Evolutionary conservation across 2,888 invertebrate species (phyloP).

Genomic region (Eudemis profundana): DNA sequence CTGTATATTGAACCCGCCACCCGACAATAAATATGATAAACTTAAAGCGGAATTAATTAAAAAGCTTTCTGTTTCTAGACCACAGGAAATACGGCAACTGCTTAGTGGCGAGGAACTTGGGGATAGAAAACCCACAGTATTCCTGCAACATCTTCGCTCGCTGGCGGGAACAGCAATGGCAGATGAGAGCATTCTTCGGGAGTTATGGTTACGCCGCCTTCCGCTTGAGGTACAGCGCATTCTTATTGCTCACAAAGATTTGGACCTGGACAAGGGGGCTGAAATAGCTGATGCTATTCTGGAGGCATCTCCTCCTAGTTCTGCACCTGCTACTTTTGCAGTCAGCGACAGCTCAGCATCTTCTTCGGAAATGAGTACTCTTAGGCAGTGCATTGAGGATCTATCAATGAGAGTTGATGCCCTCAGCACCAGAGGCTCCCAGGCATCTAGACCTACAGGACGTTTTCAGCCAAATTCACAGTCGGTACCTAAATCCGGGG

Average conservation of each 20-base stretch:
- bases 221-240: constrained; percentile 37
- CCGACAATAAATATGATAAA: constrained; percentile 25
- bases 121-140: constrained; percentile 40
- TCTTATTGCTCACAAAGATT: constrained; percentile 40
- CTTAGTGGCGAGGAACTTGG: constrained; percentile 40
- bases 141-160: constrained; percentile 39
- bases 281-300: constrained; percentile 11
- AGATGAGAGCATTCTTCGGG: constrained; percentile 29
- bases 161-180: constrained; percentile 28
- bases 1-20: constrained; percentile 38
- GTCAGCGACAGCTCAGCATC: background rate
- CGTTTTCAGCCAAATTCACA: background rate
- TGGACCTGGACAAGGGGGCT: constrained; percentile 7
- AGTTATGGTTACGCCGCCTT: constrained; percentile 32
- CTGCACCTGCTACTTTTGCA: background rate
- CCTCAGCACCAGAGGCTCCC: background rate
- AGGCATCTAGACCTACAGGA: background rate
- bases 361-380: background rate
- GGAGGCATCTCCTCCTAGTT: background rate
- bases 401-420: background rate
- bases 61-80: constrained; percentile 36
- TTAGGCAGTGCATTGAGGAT: constrained; percentile 11
- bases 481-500: background rate
- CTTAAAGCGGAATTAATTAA: constrained; percentile 42
- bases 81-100: constrained; percentile 35